Percentiles rank a stretch among this genome's conserved stretches.
Evolutionary conservation across 2,797 vertebrate genomes (phyloP).

Genomic region (Artibeus lituratus): DNA sequence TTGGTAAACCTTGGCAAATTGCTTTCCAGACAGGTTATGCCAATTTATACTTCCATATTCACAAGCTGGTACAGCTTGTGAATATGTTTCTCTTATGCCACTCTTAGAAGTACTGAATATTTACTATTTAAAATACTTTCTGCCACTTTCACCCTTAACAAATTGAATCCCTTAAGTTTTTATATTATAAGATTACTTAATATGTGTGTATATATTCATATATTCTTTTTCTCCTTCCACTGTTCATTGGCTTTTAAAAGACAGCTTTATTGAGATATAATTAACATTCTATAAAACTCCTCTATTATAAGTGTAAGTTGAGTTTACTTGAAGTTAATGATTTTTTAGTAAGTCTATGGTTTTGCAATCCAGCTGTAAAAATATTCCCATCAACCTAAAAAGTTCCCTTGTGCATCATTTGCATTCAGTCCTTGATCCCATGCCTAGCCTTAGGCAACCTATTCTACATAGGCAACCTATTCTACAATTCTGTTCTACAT

Average conservation of each 20-base stretch:
- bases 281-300: constrained; percentile 1
- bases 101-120: neutral
- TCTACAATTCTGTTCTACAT: no score
- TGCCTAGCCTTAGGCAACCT: neutral
- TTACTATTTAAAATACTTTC: neutral
- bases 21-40: neutral
- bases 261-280: neutral
- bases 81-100: constrained; percentile 26
- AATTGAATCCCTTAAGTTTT: neutral
- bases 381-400: neutral
- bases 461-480: no score
- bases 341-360: neutral
- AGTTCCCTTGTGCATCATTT: neutral
- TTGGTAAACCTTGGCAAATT: neutral
- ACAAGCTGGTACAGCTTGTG: neutral
- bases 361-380: constrained; percentile 1
- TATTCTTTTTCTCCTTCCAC: neutral
- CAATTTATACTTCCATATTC: neutral
- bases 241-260: constrained; percentile 27
- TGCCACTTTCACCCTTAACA: neutral
- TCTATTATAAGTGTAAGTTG: neutral
- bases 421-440: neutral
- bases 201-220: neutral
- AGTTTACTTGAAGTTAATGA: neutral
- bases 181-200: constrained; percentile 7